Percentiles rank a stretch among this genome's conserved stretches.
These are phyloP conservation scores for Habrosyne pyritoides DNA, from an alignment of 2,888 invertebrate species.

Conservation along the genomic window DNA sequence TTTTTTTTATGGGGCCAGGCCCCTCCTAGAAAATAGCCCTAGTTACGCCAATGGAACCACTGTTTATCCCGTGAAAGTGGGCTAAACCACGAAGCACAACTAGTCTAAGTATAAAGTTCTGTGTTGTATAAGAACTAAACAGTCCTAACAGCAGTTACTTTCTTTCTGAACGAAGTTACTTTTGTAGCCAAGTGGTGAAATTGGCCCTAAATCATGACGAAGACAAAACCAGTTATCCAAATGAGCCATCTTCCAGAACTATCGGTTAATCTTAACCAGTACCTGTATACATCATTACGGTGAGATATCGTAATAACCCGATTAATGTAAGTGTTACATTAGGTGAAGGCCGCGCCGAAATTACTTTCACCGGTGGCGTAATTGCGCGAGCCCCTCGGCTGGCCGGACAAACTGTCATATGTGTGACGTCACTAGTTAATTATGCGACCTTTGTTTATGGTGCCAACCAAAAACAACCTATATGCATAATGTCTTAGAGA, in stretches of 20 bases:
- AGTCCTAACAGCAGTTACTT: no score
- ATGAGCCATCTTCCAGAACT: constrained; percentile 7
- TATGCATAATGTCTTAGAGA: background rate
- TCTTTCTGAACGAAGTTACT: no score
- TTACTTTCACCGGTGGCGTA: constrained; percentile 65
- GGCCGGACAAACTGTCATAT: constrained; percentile 15
- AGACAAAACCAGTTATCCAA: constrained; percentile 10
- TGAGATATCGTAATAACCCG: constrained; percentile 39
- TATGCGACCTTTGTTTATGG: background rate
- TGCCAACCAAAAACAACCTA: no score
- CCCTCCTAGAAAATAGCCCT: no score
- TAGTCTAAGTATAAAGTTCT: no score
- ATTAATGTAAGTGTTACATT: constrained; percentile 44
- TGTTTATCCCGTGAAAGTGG: no score
- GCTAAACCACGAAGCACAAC: no score
- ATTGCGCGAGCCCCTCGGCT: constrained; percentile 24
- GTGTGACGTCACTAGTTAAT: constrained; percentile 3
- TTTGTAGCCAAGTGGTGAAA: no score
- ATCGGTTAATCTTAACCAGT: constrained; percentile 8
- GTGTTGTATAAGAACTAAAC: no score
- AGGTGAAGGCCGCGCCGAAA: constrained; percentile 70
- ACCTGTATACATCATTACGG: constrained; percentile 18
- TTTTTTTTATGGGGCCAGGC: no score
- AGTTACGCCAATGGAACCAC: no score
- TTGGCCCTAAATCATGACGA: background rate